Conservation (phyloP, 2,888 invertebrate genomes). For the Glyphotaelius pellucidus region DNA sequence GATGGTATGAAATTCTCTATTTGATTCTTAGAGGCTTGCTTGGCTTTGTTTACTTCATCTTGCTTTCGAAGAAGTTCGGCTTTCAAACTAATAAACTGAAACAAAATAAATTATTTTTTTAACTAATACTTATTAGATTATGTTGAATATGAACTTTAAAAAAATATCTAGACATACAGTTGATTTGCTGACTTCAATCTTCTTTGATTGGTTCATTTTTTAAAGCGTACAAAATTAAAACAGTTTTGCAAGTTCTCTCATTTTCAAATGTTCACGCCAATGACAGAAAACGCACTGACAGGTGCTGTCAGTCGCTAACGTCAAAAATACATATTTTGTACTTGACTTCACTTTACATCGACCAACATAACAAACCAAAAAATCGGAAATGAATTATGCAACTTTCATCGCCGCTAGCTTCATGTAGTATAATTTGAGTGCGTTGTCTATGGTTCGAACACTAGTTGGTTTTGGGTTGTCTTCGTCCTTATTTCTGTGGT, state of each 20-base stretch:
- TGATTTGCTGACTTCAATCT: conserved; percentile 77
- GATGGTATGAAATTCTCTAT: conserved; percentile 76
- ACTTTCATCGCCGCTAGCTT: conserved; percentile 39
- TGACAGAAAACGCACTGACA: not conserved
- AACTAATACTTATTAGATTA: not conserved
- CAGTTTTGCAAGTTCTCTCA: not conserved
- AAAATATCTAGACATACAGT: conserved; percentile 71
- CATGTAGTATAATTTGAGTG: conserved; percentile 18
- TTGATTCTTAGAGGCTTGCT: conserved; percentile 76
- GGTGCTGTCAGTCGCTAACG: conserved; percentile 22
- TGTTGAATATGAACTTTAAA: too few relatives aligned
- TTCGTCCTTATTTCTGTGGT: conserved; percentile 38
- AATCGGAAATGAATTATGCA: conserved; percentile 50
- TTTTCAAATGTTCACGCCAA: not conserved
- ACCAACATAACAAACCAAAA: conserved; percentile 21
- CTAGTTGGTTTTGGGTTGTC: not conserved
- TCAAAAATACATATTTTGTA: not conserved
- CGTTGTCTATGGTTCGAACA: not conserved
- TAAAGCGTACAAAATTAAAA: not conserved
- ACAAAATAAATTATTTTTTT: conserved; percentile 58
- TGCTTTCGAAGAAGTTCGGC: conserved; percentile 93
- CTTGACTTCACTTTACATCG: conserved; percentile 12
- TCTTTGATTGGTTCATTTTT: conserved; percentile 70
- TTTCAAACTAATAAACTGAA: conserved; percentile 87
- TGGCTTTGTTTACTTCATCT: conserved; percentile 86